Evolutionary conservation across 1,140 invertebrate species (phyloP).

Genomic region (Lethrus apterus): DNA sequence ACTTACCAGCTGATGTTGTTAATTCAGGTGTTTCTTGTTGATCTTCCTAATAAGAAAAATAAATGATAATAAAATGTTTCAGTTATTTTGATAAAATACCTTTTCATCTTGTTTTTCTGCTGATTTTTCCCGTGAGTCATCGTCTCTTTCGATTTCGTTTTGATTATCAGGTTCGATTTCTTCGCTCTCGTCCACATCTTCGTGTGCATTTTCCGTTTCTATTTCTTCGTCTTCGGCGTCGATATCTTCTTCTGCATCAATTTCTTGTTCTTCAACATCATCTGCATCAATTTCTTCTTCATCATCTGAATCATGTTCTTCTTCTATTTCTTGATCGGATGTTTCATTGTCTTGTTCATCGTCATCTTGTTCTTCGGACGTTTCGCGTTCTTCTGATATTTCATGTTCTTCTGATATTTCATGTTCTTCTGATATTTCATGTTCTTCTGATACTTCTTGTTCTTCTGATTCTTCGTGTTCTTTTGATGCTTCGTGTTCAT

Average conservation of each 20-base stretch:
- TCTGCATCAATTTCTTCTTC: constrained; percentile 35
- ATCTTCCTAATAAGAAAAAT: not conserved
- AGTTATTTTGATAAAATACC: constrained; percentile 8
- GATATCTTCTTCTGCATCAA: constrained; percentile 33
- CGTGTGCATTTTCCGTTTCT: constrained; percentile 24
- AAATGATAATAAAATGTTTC: not conserved
- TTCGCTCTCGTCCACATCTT: constrained; percentile 34
- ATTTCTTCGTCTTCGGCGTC: constrained; percentile 36
- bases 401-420: constrained; percentile 27
- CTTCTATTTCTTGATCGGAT: constrained; percentile 35
- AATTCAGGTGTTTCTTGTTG: constrained; percentile 1
- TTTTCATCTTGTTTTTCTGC: constrained; percentile 30
- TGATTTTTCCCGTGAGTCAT: constrained; percentile 8
- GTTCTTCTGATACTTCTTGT: constrained; percentile 18
- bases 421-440: constrained; percentile 22
- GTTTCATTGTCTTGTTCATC: constrained; percentile 32
- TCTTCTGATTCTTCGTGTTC: constrained; percentile 20
- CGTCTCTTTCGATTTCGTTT: constrained; percentile 4
- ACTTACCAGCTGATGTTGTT: constrained; percentile 4
- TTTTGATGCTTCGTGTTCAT: constrained; percentile 22
- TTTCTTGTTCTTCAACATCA: constrained; percentile 36
- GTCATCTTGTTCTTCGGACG: constrained; percentile 35
- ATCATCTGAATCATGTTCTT: constrained; percentile 25
- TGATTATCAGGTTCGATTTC: constrained; percentile 15
- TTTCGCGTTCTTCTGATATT: constrained; percentile 35